Percentiles rank a stretch among this genome's conserved stretches.
These are phyloP conservation scores for Bucco capensis DNA, from an alignment of 2,113 vertebrate species.

Conservation along the genomic window DNA sequence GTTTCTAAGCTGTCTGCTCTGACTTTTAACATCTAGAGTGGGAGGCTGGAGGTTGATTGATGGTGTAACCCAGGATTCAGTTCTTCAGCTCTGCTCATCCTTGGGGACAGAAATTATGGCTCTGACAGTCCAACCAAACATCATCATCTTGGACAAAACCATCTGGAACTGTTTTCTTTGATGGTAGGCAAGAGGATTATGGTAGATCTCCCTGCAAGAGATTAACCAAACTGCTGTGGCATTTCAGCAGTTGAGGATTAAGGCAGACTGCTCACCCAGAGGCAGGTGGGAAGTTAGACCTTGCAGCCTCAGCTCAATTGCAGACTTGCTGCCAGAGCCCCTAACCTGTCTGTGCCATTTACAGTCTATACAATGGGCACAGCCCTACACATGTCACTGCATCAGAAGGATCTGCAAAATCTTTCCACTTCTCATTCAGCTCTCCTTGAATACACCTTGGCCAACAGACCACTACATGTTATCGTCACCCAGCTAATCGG, in stretches of 20 bases:
- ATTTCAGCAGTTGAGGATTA: background rate
- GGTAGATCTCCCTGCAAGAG: background rate
- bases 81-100: constrained; percentile 37
- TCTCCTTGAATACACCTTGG: rapidly evolving
- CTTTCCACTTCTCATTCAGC: background rate
- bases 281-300: background rate
- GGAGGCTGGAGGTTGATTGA: background rate
- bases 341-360: background rate
- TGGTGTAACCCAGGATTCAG: background rate
- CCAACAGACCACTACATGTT: rapidly evolving
- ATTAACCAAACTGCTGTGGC: background rate
- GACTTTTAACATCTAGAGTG: background rate
- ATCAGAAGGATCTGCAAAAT: background rate
- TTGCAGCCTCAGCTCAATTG: background rate
- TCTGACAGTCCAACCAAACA: background rate
- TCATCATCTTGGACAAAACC: background rate
- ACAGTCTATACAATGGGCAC: background rate
- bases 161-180: background rate
- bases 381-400: background rate
- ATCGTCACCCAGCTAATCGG: background rate
- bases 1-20: background rate
- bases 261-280: background rate
- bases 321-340: background rate
- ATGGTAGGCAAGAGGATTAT: background rate
- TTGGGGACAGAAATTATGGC: constrained; percentile 8